phyloP scores from a whole-genome alignment of 1,140 invertebrate genomes.

The Lucilia sericata region DNA sequence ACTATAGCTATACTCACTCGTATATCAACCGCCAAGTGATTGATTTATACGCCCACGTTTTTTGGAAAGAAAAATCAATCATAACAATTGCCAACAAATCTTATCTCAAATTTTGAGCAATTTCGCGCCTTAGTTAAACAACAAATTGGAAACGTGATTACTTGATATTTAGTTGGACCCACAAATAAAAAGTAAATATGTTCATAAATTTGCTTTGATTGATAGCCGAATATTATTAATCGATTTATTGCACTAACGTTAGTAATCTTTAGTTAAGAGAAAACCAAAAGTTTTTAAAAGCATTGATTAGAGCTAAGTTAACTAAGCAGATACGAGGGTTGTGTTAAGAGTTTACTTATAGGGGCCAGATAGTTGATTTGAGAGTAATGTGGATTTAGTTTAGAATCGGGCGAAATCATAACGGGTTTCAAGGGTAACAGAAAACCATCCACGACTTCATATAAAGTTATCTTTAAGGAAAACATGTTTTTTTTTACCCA shows the following conservation, averaged over 20 bases:
- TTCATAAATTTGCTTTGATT: constrained; percentile 39
- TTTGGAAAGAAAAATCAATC: constrained; percentile 5
- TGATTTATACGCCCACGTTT: constrained; percentile 32
- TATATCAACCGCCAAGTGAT: neutral
- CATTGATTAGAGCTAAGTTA: constrained; percentile 4
- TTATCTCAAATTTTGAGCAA: constrained; percentile 18
- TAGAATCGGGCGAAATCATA: too few species aligned
- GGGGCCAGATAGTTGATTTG: too few species aligned
- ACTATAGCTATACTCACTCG: too few species aligned
- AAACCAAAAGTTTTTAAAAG: neutral
- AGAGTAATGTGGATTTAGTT: too few species aligned
- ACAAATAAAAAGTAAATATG: neutral
- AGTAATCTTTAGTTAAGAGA: neutral
- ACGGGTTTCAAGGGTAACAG: too few species aligned
- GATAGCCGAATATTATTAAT: constrained; percentile 43
- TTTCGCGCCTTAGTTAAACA: constrained; percentile 2
- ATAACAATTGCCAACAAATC: constrained; percentile 16
- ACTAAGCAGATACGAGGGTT: neutral
- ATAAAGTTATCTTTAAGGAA: too few species aligned
- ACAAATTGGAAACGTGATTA: constrained; percentile 22
- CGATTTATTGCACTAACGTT: constrained; percentile 27
- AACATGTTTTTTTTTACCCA: too few species aligned
- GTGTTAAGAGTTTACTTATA: too few species aligned
- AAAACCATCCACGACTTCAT: too few species aligned
- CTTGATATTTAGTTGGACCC: neutral